These are phyloP conservation scores for Archaeoteleia sp. DNA, from an alignment of 2,888 invertebrate species.

Conservation along the genomic window DNA sequence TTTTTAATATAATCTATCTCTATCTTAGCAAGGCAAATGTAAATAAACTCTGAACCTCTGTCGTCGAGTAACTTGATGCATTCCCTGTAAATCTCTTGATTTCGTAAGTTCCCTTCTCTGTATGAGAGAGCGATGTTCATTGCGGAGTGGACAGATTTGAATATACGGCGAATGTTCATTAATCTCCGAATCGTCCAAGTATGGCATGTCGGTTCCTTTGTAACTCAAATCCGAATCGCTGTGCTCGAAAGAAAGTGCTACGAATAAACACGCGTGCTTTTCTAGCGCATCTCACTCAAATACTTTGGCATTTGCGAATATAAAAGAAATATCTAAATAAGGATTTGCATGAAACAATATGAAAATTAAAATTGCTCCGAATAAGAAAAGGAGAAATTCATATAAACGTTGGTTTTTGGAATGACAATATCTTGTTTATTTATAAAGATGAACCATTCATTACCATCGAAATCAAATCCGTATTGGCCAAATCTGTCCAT, in stretches of 20 bases:
- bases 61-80: constrained; percentile 32
- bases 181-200: constrained; percentile 13
- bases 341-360: constrained; percentile 3
- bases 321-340: constrained; percentile 1
- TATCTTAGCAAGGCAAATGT: neutral
- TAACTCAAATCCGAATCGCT: constrained; percentile 56
- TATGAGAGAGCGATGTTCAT: constrained; percentile 68
- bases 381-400: too few species aligned
- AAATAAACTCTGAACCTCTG: constrained; percentile 27
- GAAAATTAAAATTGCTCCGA: too few species aligned
- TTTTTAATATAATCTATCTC: too few species aligned
- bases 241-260: constrained; percentile 64
- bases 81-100: constrained; percentile 59
- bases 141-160: constrained; percentile 67
- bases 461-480: constrained; percentile 57
- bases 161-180: constrained; percentile 51
- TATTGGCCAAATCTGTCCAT: constrained; percentile 58
- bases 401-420: too few species aligned
- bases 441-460: constrained; percentile 20
- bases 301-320: constrained; percentile 12
- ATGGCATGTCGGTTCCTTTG: constrained; percentile 7
- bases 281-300: constrained; percentile 38
- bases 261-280: constrained; percentile 54
- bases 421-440: too few species aligned
- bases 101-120: constrained; percentile 68